Evolutionary conservation across 1,140 invertebrate species (phyloP), one percentile per base, ranked within the genome.

Genomic region (Heliconius hewitsoni): DNA sequence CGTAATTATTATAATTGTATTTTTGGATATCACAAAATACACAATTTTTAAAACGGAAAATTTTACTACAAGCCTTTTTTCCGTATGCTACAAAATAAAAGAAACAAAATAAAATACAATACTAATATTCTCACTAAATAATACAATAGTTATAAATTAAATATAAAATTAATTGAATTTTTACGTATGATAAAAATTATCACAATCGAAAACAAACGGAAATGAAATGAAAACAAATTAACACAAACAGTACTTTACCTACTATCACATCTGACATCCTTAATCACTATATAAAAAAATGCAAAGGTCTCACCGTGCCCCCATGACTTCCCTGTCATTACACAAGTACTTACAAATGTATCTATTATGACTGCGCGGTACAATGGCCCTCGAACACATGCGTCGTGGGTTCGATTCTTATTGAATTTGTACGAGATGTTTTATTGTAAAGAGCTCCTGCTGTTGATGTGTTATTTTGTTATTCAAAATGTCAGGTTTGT

Each of bases 401-500:
- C 78, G 89, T 89, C 80, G 84, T 75, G 74, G 86, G 84, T 92
- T 88, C 86, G 87, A 91, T 88, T 90, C 90, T 91, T 90, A 90
- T 92, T 89, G 86, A 91, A 87, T 90, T 91, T 90, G 84, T 84
- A 87, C 81, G 84, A 91, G 89, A 91, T 92, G 91, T 93, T 93
- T 81, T 76, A 39, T 80, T 74, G 81, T 80, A 74, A 55, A 27
- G 75, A 73, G 72, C 46, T 71, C 80, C 80, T 30, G 80, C 80
- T 81, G 80, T 81, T 76, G 76, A 78, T 78, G 72, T 72, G 76
- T 76, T 81, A 75, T 77, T 77, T 81, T 81, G 79, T 81, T 81
- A 81, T 81, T 77, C 55, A 81, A 77, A 81, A 76, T 66, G 72
- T 42, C 57, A 52, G 60, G 71, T 60, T 81, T 77, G 46, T 19